Percentiles rank a stretch among this genome's conserved stretches.
These are phyloP conservation scores for Gambusia yucatana DNA, from an alignment of 2,797 vertebrate species.

Conservation along the genomic window DNA sequence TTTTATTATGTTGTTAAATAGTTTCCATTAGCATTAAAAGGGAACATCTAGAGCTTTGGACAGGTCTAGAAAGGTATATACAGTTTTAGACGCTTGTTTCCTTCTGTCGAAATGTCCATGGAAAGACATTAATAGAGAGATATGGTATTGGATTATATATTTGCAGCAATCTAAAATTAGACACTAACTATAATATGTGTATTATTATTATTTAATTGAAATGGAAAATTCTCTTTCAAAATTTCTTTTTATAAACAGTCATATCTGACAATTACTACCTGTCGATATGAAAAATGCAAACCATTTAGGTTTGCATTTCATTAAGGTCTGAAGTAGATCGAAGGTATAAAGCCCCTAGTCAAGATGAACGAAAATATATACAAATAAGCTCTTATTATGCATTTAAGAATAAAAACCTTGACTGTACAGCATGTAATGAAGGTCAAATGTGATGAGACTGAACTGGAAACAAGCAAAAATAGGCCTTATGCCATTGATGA, in stretches of 20 bases:
- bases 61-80: background rate
- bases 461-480: background rate
- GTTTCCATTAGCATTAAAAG: background rate
- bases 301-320: too few relatives aligned
- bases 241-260: background rate
- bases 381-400: background rate
- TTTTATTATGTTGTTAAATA: constrained; percentile 1
- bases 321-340: background rate
- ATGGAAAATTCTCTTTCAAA: background rate
- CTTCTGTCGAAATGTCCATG: background rate
- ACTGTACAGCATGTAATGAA: background rate
- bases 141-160: background rate
- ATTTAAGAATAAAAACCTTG: background rate
- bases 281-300: background rate
- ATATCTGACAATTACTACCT: background rate
- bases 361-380: background rate
- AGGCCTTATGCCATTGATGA: background rate
- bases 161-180: background rate
- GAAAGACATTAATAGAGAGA: background rate
- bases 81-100: background rate
- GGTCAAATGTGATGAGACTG: background rate
- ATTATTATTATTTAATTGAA: background rate
- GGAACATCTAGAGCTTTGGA: background rate
- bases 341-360: background rate
- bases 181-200: background rate